Evolutionary conservation across 2,888 invertebrate genomes (phyloP), one percentile per base, ranked within the genome.

Genomic region (Coremacera marginata): DNA sequence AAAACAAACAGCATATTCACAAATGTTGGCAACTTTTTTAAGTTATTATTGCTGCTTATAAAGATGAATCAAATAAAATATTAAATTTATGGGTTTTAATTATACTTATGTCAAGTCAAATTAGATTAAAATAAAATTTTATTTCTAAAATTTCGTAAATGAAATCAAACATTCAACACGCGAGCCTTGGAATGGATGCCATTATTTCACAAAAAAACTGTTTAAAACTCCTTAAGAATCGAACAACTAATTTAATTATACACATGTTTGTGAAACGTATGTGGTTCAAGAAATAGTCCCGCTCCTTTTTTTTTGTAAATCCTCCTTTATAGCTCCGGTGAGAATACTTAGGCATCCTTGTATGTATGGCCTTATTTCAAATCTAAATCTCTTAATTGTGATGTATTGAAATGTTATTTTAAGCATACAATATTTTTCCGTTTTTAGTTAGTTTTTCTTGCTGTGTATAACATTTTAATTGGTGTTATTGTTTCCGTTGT

Each of bases 351-450:
- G 22, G 44, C 44, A 22, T 67, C 44, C 34, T 44, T 65, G 8
- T 63, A n/a, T n/a, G n/a, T 63, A 8, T 22, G 37, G 67, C 67
- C 67, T 67, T 67, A 34, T 44, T 19, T 67, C 9, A 67, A 67
- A 55, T 22, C 44, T 14, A 44, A 55, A 67, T 67, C 34, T 67
- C 67, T n/a, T 67, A 44, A 67, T 67, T 67, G 67, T 67, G 67
- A 67, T 67, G 67, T 34, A 19, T 37, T 67, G 67, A 37, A 44
- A 44, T 11, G 67, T 67, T 60, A 16, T 60, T 44, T 22, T 37
- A 67, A 44, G 44, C n/a, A n/a, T 19, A 67, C 7, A 67, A 19
- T 22, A 57, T 44, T 44, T 37, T 68, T 49, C 68, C 25, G 68
- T 68, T 68, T 68, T 67, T 67, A 44, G 44, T 68, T 22, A 68